Base-by-base conservation (phyloP, 2,888 invertebrate genomes). In the Plebejus melissa region DNA sequence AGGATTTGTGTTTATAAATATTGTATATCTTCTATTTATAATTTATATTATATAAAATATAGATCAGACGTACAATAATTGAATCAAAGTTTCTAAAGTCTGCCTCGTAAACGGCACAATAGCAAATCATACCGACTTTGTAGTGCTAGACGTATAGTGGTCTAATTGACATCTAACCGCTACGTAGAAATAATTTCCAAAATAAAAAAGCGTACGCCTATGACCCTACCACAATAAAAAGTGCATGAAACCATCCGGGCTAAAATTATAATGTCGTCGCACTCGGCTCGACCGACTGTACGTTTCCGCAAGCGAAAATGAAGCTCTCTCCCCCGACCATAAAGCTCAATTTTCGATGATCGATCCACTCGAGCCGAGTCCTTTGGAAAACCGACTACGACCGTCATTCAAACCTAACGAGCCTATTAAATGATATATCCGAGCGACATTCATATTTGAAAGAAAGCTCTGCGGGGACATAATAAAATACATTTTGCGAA, bases 221-320 rank as follows among this genome's bases (percentile, higher is more conserved):
- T 90, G 90, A 91, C 90, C 92, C 90, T 90, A 90, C 87, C 88
- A 88, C 90, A 93, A 93, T 90, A 93, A 93, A 90, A 92, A 91
- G 87, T 88, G 87, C 88, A 91, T 87, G 88, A 91, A 87, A 86
- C 89, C 88, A 89, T 90, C 89, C 91, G 87, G 87, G 88, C 91
- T 92, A 92, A 92, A 92, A 91, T 90, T 88, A 87, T 89, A 86
- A 85, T 85, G 91, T 88, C 91, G 90, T 90, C 90, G 91, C 88
- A 89, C 91, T 86, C 81, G 77, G 81, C 81, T 79, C 86, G 86
- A 90, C 87, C 87, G 75, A 75, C 11, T 50, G 65, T 46, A 69
- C 84, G 86, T 77, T 22, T 32, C 41, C 16, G 32, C 58, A n/a
- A 2, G 7, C 77, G 7, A 87, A 84, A 82, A 80, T 74, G 79